phyloP scores from a whole-genome alignment of 2,113 vertebrate species.

The Scomber colias region DNA sequence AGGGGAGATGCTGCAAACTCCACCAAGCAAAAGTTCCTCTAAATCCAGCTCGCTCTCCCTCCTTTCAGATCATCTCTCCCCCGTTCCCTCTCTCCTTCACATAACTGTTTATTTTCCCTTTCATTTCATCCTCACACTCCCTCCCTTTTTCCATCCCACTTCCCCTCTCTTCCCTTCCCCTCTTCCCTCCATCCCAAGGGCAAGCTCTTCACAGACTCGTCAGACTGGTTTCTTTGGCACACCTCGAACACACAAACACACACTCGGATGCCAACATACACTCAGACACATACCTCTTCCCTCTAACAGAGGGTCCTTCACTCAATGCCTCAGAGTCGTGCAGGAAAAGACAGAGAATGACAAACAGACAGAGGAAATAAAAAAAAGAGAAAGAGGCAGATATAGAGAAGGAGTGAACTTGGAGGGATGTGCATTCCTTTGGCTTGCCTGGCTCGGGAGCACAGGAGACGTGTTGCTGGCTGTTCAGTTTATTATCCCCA shows the following conservation, averaged over 20 bases:
- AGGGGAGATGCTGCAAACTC: conserved; percentile 27
- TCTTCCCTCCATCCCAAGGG: conserved; percentile 69
- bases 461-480: conserved; percentile 78
- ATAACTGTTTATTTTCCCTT: conserved; percentile 68
- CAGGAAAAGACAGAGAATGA: conserved; percentile 67
- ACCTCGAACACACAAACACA: conserved; percentile 65
- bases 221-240: conserved; percentile 79
- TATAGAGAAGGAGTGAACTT: conserved; percentile 68
- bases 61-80: conserved; percentile 26
- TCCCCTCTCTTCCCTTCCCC: conserved; percentile 57
- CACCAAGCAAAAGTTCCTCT: conserved; percentile 1
- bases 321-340: conserved; percentile 40
- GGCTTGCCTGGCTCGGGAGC: conserved; percentile 70
- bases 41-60: conserved; percentile 21
- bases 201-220: conserved; percentile 74
- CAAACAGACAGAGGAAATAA: conserved; percentile 62
- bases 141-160: conserved; percentile 63
- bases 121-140: conserved; percentile 64
- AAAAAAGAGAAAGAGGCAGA: conserved; percentile 47
- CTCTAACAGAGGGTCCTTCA: conserved; percentile 63
- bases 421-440: conserved; percentile 75
- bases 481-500: conserved; percentile 80
- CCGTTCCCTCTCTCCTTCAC: conserved; percentile 38
- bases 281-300: conserved; percentile 48
- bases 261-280: conserved; percentile 61